Evolutionary conservation across 2,797 vertebrate species (phyloP).

Genomic region (Potorous gilbertii): DNA sequence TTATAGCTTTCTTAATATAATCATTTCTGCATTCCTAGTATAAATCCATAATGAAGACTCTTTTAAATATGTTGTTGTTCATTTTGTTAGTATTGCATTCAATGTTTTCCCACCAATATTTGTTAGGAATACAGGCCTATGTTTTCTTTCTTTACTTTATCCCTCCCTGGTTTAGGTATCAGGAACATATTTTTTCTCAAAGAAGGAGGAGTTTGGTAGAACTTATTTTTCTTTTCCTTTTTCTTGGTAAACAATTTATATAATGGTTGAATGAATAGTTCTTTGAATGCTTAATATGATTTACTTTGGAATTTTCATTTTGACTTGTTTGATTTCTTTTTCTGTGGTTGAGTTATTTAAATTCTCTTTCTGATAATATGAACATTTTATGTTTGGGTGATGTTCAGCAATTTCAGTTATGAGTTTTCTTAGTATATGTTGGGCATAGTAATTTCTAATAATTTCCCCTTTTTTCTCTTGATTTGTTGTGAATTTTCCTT

Average conservation of each 20-base stretch:
- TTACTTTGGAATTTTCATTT: neutral
- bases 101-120: neutral
- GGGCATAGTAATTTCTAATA: neutral
- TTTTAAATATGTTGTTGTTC: neutral
- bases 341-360: neutral
- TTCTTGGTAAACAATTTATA: neutral
- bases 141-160: neutral
- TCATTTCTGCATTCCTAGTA: neutral
- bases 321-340: neutral
- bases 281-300: neutral
- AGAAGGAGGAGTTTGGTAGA: neutral
- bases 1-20: neutral
- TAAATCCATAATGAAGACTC: neutral
- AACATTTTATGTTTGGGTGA: neutral
- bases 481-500: neutral
- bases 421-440: neutral
- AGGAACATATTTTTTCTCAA: neutral
- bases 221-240: neutral
- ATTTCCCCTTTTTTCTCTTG: neutral
- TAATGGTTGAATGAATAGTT: neutral
- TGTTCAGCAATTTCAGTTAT: too few species aligned
- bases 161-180: neutral
- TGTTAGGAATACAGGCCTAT: neutral
- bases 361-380: neutral
- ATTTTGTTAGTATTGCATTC: neutral